Evolutionary conservation across 2,113 vertebrate species (phyloP), one percentile per base, ranked within the genome.

Genomic region (Prionailurus bengalensis): DNA sequence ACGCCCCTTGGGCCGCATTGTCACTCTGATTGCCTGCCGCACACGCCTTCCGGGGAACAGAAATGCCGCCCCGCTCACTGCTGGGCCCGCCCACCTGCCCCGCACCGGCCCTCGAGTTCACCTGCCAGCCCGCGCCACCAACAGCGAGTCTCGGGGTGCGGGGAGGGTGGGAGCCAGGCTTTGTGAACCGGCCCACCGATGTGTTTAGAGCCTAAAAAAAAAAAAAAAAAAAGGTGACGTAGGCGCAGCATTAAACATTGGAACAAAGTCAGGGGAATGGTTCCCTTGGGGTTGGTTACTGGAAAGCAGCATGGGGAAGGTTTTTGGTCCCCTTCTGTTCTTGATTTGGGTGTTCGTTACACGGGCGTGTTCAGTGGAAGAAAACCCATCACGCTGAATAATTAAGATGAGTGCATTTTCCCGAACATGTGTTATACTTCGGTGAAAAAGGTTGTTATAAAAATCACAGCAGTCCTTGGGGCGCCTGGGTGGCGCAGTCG

Each of bases 11-110:
- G 99, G 99, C 99, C 99, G 98, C 99, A 99, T 99, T 99, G 99
- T 99, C 99, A 99, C 99, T 99, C 99, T 99, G 99, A 99, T 99
- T 99, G 99, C 99, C 99, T 99, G 98, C 98, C 99, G 98, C 99
- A 98, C 99, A 99, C 98, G 99, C 99, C 99, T 99, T 83, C 98
- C 99, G 99, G 99, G 99, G 99, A 98, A 98, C 98, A 98, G 98
- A 99, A 99, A 97, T 97, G 98, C 98, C 97, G 81, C 97, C 95
- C 96, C 82, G 4, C 78, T 31, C 25, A 0, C 53, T 31, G 76
- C 39, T 0, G 2, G 84, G 25, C 55, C 78, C 66, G 78, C 88
- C 95, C 96, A 98, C 95, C 97, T 45, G 48, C 92, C 89, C 92
- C 15, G 98, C 93, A 91, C 97, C 98, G 98, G 98, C 97, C 96